Percentiles rank a stretch among this genome's conserved stretches.
Evolutionary conservation across 2,113 vertebrate genomes (phyloP).

Genomic region (Beaufortia kweichowensis): DNA sequence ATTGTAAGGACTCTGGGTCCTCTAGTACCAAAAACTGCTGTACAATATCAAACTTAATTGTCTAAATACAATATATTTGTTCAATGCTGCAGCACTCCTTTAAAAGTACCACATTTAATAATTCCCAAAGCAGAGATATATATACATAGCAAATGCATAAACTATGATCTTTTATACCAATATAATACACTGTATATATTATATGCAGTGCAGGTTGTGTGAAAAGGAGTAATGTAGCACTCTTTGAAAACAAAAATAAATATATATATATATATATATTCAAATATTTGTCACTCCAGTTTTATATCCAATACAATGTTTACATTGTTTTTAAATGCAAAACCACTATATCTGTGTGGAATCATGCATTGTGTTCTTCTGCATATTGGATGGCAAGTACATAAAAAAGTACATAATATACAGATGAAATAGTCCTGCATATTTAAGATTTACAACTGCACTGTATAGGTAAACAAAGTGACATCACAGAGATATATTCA

Average conservation of each 20-base stretch:
- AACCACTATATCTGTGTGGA: not conserved
- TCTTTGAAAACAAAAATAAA: conserved; percentile 17
- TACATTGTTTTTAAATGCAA: conserved; percentile 3
- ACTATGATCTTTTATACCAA: not conserved
- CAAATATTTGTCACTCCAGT: not conserved
- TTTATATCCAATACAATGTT: not conserved
- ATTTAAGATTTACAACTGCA: not conserved
- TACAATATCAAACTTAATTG: conserved; percentile 44
- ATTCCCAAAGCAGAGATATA: conserved; percentile 30
- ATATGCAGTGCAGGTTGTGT: conserved; percentile 11
- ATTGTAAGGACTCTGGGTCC: conserved; percentile 11
- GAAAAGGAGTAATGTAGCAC: conserved; percentile 1
- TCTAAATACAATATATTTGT: conserved; percentile 33
- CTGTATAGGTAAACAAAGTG: not conserved
- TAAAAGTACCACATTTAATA: conserved; percentile 23
- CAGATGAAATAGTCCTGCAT: not conserved
- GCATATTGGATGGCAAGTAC: not conserved
- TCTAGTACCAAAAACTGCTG: conserved; percentile 49
- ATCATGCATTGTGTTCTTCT: not conserved
- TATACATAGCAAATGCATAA: not conserved
- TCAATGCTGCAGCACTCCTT: not conserved
- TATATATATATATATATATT: not conserved
- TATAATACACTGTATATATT: not conserved
- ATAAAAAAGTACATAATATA: not conserved
- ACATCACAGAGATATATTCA: not conserved